A percentile compares a stretch with the other conserved stretches of the same genome.
phyloP scores from a whole-genome alignment of 2,113 vertebrate genomes.

The Lampris megalopsis region DNA sequence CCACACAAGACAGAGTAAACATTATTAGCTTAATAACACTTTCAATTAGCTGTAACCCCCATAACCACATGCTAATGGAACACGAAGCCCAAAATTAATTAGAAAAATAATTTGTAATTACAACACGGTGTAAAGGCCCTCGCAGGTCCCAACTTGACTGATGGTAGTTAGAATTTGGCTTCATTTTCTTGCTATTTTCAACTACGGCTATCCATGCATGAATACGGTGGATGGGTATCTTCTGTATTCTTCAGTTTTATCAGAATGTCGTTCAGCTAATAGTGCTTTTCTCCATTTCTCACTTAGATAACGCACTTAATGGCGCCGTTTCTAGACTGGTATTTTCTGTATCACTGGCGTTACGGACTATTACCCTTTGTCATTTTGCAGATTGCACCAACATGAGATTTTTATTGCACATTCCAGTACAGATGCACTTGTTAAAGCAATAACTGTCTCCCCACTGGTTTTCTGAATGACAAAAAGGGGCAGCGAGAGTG shows the following conservation, averaged over 20 bases:
- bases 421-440: slow-evolving; percentile 57
- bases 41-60: slow-evolving; percentile 77
- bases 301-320: slow-evolving; percentile 28
- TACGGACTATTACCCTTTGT: slow-evolving; percentile 68
- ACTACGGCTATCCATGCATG: slow-evolving; percentile 28
- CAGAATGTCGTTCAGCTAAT: slow-evolving; percentile 23
- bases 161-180: slow-evolving; percentile 48
- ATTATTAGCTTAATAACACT: slow-evolving; percentile 79
- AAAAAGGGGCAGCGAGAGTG: slow-evolving; percentile 30
- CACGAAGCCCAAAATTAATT: slow-evolving; percentile 68
- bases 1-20: slow-evolving; percentile 71
- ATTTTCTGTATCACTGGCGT: slow-evolving; percentile 23
- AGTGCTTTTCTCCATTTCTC: slow-evolving; percentile 43
- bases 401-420: slow-evolving; percentile 59
- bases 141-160: slow-evolving; percentile 57
- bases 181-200: slow-evolving; percentile 38
- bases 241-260: background rate
- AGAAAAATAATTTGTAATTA: slow-evolving; percentile 74
- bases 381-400: slow-evolving; percentile 50
- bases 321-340: slow-evolving; percentile 5
- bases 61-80: slow-evolving; percentile 82
- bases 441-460: slow-evolving; percentile 58
- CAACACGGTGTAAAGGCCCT: slow-evolving; percentile 61
- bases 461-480: slow-evolving; percentile 45
- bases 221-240: slow-evolving; percentile 13